Conservation (phyloP, 2,888 invertebrate genomes). For the Papilio protenor region DNA sequence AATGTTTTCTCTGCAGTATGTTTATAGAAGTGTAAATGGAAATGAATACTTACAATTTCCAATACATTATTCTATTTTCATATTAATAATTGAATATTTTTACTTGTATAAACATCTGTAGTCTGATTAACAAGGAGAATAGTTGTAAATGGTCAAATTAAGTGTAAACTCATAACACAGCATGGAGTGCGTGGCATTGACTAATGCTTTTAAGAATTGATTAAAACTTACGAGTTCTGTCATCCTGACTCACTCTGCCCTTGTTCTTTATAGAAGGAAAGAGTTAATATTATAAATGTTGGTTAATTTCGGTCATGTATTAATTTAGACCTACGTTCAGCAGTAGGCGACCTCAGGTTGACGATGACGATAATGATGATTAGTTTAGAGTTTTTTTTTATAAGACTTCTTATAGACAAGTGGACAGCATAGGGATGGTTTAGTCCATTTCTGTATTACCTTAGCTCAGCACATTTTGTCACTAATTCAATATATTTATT, state of each 20-base stretch:
- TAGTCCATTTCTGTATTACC: no score
- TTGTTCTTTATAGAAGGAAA: slow-evolving; percentile 9
- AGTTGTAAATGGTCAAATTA: slow-evolving; percentile 4
- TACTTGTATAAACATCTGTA: background rate
- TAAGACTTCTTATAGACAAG: no score
- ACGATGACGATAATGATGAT: no score
- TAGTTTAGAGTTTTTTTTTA: no score
- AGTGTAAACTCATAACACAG: background rate
- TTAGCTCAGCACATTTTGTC: no score
- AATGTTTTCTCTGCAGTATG: no score
- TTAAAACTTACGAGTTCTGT: slow-evolving; percentile 33
- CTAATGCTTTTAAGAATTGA: slow-evolving; percentile 42
- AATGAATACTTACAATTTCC: no score
- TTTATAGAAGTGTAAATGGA: no score
- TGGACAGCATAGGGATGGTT: no score
- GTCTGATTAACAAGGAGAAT: background rate
- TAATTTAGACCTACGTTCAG: background rate
- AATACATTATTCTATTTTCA: background rate
- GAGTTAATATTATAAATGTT: background rate
- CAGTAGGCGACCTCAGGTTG: no score
- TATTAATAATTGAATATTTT: background rate
- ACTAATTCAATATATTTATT: no score
- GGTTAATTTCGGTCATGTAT: background rate
- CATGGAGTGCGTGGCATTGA: slow-evolving; percentile 22
- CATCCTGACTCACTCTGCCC: slow-evolving; percentile 31